These are phyloP conservation scores for Drosophila vallismaia DNA, from an alignment of 2,888 invertebrate species.

Conservation along the genomic window DNA sequence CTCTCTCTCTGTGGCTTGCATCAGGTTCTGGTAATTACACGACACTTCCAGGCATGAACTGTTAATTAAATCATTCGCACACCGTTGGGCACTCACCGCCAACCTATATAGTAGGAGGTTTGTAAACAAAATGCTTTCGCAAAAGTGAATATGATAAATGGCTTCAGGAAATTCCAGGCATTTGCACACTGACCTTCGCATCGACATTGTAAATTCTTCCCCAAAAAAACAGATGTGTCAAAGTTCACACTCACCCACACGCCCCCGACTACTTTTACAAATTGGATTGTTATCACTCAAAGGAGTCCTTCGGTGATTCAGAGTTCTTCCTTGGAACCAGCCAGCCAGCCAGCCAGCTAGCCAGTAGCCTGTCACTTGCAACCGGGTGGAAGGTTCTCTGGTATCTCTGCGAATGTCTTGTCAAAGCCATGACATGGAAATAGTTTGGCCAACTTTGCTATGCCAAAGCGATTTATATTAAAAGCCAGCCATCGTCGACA, in stretches of 20 bases:
- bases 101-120: background rate
- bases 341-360: slow-evolving; percentile 58
- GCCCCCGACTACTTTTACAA: slow-evolving; percentile 30
- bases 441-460: slow-evolving; percentile 68
- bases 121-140: slow-evolving; percentile 17
- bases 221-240: background rate
- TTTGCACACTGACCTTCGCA: slow-evolving; percentile 29
- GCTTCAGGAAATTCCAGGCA: slow-evolving; percentile 4
- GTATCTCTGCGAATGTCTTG: slow-evolving; percentile 22
- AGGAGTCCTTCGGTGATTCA: slow-evolving; percentile 33
- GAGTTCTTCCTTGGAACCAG: slow-evolving; percentile 19
- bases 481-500: slow-evolving; percentile 40
- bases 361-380: slow-evolving; percentile 71
- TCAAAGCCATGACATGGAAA: slow-evolving; percentile 39
- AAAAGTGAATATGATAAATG: slow-evolving; percentile 26
- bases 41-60: slow-evolving; percentile 59
- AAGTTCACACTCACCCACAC: background rate
- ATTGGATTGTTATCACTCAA: slow-evolving; percentile 48
- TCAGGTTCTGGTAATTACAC: slow-evolving; percentile 64
- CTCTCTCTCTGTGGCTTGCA: slow-evolving; percentile 18
- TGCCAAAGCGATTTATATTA: slow-evolving; percentile 56
- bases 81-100: slow-evolving; percentile 33
- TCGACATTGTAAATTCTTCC: slow-evolving; percentile 21
- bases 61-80: slow-evolving; percentile 66
- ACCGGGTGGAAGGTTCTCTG: slow-evolving; percentile 38